Conservation (phyloP, 2,888 invertebrate species). For the Drosophila parthenogenetica region DNA sequence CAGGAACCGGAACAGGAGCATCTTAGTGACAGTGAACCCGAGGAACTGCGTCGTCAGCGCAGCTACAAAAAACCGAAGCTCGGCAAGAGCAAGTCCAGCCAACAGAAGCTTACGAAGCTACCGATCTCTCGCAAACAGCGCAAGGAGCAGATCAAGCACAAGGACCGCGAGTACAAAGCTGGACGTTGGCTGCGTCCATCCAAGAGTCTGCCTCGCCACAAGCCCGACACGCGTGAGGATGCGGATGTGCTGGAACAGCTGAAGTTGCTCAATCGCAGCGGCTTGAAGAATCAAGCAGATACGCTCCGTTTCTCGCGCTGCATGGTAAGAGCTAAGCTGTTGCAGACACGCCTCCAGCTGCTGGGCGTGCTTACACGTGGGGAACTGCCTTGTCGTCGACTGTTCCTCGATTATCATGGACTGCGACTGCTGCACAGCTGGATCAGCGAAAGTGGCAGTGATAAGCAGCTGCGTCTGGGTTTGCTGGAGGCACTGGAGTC, state of each 20-base stretch:
- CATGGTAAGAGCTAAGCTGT: constrained; percentile 95
- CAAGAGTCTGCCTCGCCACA: background rate
- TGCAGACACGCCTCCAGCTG: constrained; percentile 90
- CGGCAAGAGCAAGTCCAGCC: constrained; percentile 10
- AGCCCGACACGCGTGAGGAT: constrained; percentile 86
- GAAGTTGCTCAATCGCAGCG: constrained; percentile 90
- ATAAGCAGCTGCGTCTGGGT: constrained; percentile 87
- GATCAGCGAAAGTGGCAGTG: constrained; percentile 89
- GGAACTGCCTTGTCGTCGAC: constrained; percentile 92
- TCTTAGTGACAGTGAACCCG: too few relatives aligned
- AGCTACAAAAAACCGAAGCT: background rate
- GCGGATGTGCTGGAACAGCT: constrained; percentile 93
- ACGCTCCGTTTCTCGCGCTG: constrained; percentile 95
- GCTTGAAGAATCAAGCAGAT: constrained; percentile 95
- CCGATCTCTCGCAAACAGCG: constrained; percentile 23
- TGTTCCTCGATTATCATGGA: constrained; percentile 97
- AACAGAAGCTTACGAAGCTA: too few relatives aligned
- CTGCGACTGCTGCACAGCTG: constrained; percentile 95
- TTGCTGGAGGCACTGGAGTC: constrained; percentile 92
- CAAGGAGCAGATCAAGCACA: constrained; percentile 57
- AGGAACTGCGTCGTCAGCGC: background rate
- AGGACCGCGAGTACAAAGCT: constrained; percentile 76
- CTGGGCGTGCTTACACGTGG: constrained; percentile 92
- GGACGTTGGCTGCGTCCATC: constrained; percentile 64
- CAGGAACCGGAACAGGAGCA: constrained; percentile 35